A percentile compares a stretch with the other conserved stretches of the same genome.
phyloP scores from a whole-genome alignment of 2,797 vertebrate genomes.

The Erethizon dorsatum region DNA sequence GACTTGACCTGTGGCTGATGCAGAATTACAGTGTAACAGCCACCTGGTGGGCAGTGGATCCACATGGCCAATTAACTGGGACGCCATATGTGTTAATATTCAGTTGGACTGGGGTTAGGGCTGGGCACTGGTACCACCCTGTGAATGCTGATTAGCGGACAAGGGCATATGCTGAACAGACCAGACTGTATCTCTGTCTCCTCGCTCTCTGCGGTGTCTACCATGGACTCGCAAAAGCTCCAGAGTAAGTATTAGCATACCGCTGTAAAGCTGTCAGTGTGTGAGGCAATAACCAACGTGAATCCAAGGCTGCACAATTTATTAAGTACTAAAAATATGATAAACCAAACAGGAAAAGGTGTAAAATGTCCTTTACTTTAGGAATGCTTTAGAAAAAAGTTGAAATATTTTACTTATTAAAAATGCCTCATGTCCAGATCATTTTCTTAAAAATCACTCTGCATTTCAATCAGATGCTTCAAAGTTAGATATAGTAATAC shows the following conservation, averaged over 20 bases:
- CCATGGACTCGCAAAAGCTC: background rate
- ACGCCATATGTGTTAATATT: constrained; percentile 25
- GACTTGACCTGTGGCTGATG: constrained; percentile 31
- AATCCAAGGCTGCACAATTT: constrained; percentile 27
- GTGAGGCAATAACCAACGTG: background rate
- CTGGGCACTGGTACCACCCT: background rate
- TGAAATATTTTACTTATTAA: background rate
- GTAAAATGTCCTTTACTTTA: background rate
- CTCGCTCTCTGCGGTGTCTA: background rate
- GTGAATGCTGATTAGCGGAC: background rate
- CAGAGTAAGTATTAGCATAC: background rate
- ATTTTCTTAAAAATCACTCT: constrained; percentile 15
- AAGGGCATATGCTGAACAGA: background rate
- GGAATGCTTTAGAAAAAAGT: background rate
- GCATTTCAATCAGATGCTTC: background rate
- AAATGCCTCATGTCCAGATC: background rate
- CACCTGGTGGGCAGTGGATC: background rate
- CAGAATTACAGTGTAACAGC: background rate
- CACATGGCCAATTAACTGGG: background rate
- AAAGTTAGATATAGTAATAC: background rate
- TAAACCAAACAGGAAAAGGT: background rate
- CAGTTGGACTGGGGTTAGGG: background rate
- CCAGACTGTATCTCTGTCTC: background rate
- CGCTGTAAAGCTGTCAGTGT: background rate
- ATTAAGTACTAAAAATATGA: constrained; percentile 30